phyloP scores from a whole-genome alignment of 53 echinoderm and acorn worm genomes.

The Pentamera pediparva region DNA sequence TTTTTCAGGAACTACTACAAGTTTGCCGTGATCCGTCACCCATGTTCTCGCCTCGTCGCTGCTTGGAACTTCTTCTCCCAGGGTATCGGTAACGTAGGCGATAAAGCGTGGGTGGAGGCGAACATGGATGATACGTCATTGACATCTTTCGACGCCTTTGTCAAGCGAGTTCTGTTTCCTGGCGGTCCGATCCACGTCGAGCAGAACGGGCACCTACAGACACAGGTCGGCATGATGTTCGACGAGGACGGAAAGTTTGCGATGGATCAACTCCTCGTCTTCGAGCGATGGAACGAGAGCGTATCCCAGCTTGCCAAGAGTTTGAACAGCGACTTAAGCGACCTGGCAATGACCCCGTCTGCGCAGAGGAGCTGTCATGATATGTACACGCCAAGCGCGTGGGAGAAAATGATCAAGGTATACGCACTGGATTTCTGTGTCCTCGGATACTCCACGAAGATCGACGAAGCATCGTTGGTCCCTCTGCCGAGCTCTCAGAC shows the following conservation, averaged over 20 bases:
- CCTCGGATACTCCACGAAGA: neutral
- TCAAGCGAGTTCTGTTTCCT: neutral
- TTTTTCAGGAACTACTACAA: slow-evolving; percentile 12
- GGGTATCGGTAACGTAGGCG: neutral
- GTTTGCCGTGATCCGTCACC: neutral
- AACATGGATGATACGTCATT: neutral
- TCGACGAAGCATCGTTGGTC: too few species aligned
- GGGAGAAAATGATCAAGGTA: neutral
- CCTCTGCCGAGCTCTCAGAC: too few species aligned
- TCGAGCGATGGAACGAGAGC: neutral
- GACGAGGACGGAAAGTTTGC: neutral
- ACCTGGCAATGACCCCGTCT: neutral
- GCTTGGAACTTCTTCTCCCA: neutral
- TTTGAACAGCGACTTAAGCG: neutral
- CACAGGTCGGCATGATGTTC: slow-evolving; percentile 3
- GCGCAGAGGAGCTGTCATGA: neutral
- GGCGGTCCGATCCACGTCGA: neutral
- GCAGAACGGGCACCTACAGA: neutral
- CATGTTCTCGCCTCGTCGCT: neutral
- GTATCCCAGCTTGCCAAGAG: neutral
- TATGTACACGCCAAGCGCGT: neutral
- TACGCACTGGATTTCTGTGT: slow-evolving; percentile 9
- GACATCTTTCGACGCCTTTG: slow-evolving; percentile 4
- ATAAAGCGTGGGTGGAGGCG: neutral
- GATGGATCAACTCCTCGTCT: neutral